Evolutionary conservation across 64 coral and sea anemone genomes (phyloP).

Genomic region (Porites australiensis): DNA sequence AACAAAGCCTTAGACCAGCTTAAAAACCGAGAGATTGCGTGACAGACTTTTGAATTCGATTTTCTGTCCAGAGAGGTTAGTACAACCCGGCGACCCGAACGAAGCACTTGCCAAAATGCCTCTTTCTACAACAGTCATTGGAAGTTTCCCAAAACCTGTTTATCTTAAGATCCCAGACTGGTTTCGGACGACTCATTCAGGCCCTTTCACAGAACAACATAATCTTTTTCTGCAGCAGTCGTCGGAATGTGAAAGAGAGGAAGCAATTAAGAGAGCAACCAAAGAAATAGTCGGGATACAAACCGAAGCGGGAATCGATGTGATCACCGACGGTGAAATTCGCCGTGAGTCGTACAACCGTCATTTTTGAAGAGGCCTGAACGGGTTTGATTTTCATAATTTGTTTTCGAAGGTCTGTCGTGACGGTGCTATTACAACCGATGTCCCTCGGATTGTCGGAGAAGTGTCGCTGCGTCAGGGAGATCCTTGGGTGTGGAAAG

Average conservation of each 20-base stretch:
- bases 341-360: constrained; percentile 83
- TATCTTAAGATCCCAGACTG: constrained; percentile 76
- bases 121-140: constrained; percentile 76
- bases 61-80: no score
- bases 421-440: constrained; percentile 56
- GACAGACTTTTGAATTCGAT: no score
- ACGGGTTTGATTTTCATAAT: constrained; percentile 86
- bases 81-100: no score
- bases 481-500: constrained; percentile 50
- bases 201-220: background rate
- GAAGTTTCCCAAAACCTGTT: constrained; percentile 78
- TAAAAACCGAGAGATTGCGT: no score
- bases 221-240: background rate
- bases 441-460: constrained; percentile 67
- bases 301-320: constrained; percentile 69
- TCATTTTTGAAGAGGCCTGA: constrained; percentile 76
- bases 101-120: constrained; percentile 24
- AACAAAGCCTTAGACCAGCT: no score
- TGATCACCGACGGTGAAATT: constrained; percentile 87
- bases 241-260: background rate
- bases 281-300: constrained; percentile 68
- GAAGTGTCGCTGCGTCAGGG: constrained; percentile 31
- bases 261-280: constrained; percentile 25
- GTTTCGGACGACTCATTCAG: constrained; percentile 31
- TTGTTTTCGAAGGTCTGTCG: constrained; percentile 64